Conservation (phyloP, 2,888 invertebrate species). For the Cotesia congregata region DNA sequence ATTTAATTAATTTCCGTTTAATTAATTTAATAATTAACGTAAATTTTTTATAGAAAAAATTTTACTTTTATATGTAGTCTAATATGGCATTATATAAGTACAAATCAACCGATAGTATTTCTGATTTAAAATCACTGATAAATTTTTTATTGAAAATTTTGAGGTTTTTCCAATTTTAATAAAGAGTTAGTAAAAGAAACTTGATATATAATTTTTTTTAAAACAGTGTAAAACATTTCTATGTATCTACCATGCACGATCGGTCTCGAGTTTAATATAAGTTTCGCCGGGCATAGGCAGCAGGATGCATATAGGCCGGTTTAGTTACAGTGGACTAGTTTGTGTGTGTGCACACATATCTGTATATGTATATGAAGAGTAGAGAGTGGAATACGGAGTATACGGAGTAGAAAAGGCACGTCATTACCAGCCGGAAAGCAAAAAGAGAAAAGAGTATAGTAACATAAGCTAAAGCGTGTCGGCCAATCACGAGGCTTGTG, state of each 20-base stretch:
- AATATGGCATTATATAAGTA: too few relatives aligned
- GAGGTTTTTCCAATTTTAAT: too few relatives aligned
- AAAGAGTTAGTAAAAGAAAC: too few relatives aligned
- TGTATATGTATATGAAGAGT: constrained; percentile 6
- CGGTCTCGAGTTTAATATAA: constrained; percentile 50
- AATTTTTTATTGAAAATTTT: too few relatives aligned
- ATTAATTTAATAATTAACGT: too few relatives aligned
- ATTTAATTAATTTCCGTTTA: too few relatives aligned
- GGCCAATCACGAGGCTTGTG: constrained; percentile 60
- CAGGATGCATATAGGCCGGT: constrained; percentile 31
- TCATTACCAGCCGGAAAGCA: constrained; percentile 58
- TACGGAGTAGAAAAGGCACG: constrained; percentile 46
- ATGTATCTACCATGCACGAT: constrained; percentile 65
- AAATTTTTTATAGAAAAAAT: too few relatives aligned
- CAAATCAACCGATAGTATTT: too few relatives aligned
- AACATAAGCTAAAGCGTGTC: constrained; percentile 33
- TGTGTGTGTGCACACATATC: too few relatives aligned
- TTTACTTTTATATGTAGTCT: too few relatives aligned
- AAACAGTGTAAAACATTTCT: not conserved
- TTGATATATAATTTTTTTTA: too few relatives aligned
- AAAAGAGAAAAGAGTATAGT: constrained; percentile 24
- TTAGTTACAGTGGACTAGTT: not conserved
- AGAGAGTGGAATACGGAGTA: not conserved
- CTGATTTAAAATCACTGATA: too few relatives aligned
- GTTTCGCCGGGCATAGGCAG: constrained; percentile 33